Percentiles rank a stretch among this genome's conserved stretches.
These are phyloP conservation scores for Melinaea marsaeus DNA, from an alignment of 2,888 invertebrate species.

Conservation along the genomic window DNA sequence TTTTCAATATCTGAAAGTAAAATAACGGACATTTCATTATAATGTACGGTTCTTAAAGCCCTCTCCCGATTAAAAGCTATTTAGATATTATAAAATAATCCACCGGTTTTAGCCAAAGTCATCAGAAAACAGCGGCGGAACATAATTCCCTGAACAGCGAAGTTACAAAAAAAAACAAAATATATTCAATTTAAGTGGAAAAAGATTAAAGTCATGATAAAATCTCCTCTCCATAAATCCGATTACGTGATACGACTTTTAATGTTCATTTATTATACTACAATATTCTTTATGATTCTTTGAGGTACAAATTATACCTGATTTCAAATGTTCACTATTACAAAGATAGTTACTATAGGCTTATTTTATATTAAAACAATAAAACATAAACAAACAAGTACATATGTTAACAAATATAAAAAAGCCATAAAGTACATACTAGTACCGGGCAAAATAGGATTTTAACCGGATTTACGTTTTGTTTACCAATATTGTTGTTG, in stretches of 20 bases:
- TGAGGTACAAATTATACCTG: neutral
- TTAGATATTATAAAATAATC: neutral
- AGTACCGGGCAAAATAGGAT: neutral
- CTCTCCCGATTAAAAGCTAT: neutral
- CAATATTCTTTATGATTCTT: slow-evolving; percentile 1
- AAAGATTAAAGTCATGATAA: neutral
- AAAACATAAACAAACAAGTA: no score
- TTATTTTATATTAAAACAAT: no score
- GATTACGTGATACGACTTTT: slow-evolving; percentile 7
- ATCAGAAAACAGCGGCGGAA: neutral
- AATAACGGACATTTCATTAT: neutral
- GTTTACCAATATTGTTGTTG: neutral
- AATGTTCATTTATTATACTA: slow-evolving; percentile 11
- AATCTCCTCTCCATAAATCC: neutral
- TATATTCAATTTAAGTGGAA: slow-evolving; percentile 1
- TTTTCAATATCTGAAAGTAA: neutral
- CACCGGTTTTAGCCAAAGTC: neutral
- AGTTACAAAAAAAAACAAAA: slow-evolving; percentile 23
- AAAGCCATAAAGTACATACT: neutral
- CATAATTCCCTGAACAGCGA: neutral
- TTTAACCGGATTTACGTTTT: neutral
- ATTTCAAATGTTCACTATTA: slow-evolving; percentile 1
- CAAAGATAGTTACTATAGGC: neutral
- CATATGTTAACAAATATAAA: no score
- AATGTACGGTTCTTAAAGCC: no score